These are phyloP conservation scores for Philonicus albiceps DNA, from an alignment of 2,888 invertebrate genomes.

Conservation along the genomic window DNA sequence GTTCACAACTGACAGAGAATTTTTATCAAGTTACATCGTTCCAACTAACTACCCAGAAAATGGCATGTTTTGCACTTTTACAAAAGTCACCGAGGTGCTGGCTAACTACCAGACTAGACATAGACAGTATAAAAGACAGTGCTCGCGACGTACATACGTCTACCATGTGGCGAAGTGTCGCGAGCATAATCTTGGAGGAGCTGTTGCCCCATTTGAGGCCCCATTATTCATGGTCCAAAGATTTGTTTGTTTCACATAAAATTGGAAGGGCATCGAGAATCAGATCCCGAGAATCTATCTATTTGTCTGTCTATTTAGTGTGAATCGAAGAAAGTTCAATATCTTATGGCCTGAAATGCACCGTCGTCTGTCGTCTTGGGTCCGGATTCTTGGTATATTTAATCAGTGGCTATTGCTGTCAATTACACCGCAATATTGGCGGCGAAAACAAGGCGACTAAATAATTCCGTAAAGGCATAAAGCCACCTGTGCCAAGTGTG, in stretches of 20 bases:
- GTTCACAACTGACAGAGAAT: slow-evolving; percentile 4
- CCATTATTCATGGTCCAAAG: not conserved
- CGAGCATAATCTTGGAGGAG: not conserved
- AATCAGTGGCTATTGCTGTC: slow-evolving; percentile 23
- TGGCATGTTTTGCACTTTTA: not conserved
- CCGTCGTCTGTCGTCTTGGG: not conserved
- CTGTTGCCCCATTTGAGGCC: not conserved
- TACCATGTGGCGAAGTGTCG: not conserved
- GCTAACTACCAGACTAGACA: slow-evolving; percentile 2
- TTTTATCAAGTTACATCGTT: slow-evolving; percentile 12
- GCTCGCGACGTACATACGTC: not conserved
- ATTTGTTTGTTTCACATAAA: slow-evolving; percentile 3
- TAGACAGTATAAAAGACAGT: not conserved
- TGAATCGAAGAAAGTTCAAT: not conserved
- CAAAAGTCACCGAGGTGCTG: slow-evolving; percentile 1
- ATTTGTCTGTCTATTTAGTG: not conserved
- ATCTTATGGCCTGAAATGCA: not conserved
- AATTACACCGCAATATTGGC: not conserved
- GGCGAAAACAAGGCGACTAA: slow-evolving; percentile 1
- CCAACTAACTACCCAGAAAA: slow-evolving; percentile 9
- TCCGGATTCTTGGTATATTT: slow-evolving; percentile 10
- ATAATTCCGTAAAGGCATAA: slow-evolving; percentile 2
- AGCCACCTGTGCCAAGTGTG: not conserved
- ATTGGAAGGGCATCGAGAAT: not conserved
- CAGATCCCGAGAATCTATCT: not conserved